These are phyloP conservation scores for Samia ricini DNA, from an alignment of 1,140 invertebrate species.

Conservation along the genomic window DNA sequence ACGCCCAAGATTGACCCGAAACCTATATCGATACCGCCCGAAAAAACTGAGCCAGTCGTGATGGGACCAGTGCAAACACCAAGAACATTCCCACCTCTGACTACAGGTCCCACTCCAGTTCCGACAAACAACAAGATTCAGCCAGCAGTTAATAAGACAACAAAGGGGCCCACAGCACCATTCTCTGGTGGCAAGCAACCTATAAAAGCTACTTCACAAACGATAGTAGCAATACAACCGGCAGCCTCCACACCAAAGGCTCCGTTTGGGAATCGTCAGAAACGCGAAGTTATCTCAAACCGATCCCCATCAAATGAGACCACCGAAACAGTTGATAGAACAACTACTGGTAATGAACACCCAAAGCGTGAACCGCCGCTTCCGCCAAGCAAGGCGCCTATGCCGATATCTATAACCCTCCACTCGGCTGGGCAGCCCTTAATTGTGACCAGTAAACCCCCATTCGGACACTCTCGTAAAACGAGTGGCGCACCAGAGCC, in stretches of 20 bases:
- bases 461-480: conserved; percentile 68
- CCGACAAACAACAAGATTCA: conserved; percentile 40
- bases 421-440: conserved; percentile 59
- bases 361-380: conserved; percentile 56
- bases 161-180: conserved; percentile 57
- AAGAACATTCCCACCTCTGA: conserved; percentile 46
- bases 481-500: conserved; percentile 47
- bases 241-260: conserved; percentile 66
- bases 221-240: conserved; percentile 63
- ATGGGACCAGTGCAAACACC: conserved; percentile 24
- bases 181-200: conserved; percentile 60
- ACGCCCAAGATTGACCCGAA: conserved; percentile 34
- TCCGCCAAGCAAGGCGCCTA: conserved; percentile 62
- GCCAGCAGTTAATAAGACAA: conserved; percentile 45
- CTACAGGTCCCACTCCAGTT: conserved; percentile 23
- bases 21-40: conserved; percentile 43
- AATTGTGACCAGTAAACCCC: conserved; percentile 69
- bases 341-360: conserved; percentile 36
- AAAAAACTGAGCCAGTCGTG: conserved; percentile 36
- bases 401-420: conserved; percentile 63
- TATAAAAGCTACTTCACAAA: conserved; percentile 55
- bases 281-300: conserved; percentile 59
- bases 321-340: conserved; percentile 39
- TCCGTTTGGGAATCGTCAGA: conserved; percentile 71
- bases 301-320: conserved; percentile 59